A percentile compares a stretch with the other conserved stretches of the same genome.
phyloP scores from a whole-genome alignment of 2,888 invertebrate species.

The Latrodectus elegans region DNA sequence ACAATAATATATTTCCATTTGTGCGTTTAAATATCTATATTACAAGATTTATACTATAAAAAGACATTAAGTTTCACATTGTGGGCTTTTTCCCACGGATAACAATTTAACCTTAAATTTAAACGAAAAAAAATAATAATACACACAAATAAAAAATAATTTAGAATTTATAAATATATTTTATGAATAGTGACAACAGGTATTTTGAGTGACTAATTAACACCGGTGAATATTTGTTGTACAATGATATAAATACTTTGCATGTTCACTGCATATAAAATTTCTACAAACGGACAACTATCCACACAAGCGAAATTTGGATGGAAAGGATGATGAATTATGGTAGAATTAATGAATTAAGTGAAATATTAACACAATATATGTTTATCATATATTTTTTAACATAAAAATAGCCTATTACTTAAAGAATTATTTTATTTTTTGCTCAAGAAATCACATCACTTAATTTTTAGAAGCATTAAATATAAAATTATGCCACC shows the following conservation, averaged over 20 bases:
- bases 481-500: too few species aligned
- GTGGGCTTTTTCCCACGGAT: background rate
- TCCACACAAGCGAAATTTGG: constrained; percentile 31
- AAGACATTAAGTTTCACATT: constrained; percentile 29
- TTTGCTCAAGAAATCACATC: too few species aligned
- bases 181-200: constrained; percentile 11
- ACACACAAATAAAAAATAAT: background rate
- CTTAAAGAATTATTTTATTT: too few species aligned
- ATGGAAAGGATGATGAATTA: constrained; percentile 22
- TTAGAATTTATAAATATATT: constrained; percentile 9
- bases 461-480: too few species aligned
- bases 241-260: constrained; percentile 47
- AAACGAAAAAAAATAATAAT: background rate
- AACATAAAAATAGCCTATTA: too few species aligned
- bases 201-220: constrained; percentile 40
- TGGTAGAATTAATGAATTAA: constrained; percentile 3
- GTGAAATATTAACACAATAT: background rate
- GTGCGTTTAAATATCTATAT: constrained; percentile 68
- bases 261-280: constrained; percentile 35
- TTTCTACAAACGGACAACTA: constrained; percentile 32
- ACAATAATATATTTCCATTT: constrained; percentile 63
- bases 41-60: constrained; percentile 61
- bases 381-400: background rate
- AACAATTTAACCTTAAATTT: background rate
- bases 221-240: constrained; percentile 27